Base-by-base conservation (phyloP, 2,797 vertebrate genomes). In the Hyperoplus lanceolatus region DNA sequence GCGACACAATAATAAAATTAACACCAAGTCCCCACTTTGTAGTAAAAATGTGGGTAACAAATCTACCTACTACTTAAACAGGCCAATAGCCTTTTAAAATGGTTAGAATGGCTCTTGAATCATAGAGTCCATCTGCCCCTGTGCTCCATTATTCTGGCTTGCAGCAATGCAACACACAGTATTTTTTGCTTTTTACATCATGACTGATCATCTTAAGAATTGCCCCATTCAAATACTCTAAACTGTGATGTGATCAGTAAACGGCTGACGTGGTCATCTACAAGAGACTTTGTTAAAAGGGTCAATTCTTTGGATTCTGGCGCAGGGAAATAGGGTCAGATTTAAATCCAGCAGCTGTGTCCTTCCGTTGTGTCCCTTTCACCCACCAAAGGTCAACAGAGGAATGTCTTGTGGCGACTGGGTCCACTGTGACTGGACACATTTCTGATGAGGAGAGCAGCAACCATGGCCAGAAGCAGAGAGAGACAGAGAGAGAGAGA, bases 361-460 rank as follows among this genome's bases (percentile, higher is more conserved):
- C 73, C 82, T 79, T 83, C 71, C 16, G 13, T 63, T 51, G 36
- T 42, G 86, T 67, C 81, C 29, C 81, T 82, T 78, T 80, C 86
- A 49, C 91, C 92, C 89, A 89, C 90, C 64, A 21, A 4, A 80
- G 82, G 87, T 81, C 88, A 84, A 82, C 85, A 46, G 50, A 82
- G 86, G 90, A 93, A 94, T 91, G 91, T 67, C 81, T 81, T 73
- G 68, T 77, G 77, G 87, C 74, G 61, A 78, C 79, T 51, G 51
- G 75, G 77, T 29, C 79, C 63, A 38, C 84, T 90, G 83, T 92
- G 90, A 93, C 87, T 81, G 88, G 84, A 89, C 85, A 78, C 60
- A 80, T 83, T 75, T 89, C 72, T 50, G 80, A 80, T 81, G 82
- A 89, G 82, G 72, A 82, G 7, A 83, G 75, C 73, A 46, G 50